Base-by-base conservation (phyloP, 2,797 vertebrate species). In the Loriculus beryllinus region DNA sequence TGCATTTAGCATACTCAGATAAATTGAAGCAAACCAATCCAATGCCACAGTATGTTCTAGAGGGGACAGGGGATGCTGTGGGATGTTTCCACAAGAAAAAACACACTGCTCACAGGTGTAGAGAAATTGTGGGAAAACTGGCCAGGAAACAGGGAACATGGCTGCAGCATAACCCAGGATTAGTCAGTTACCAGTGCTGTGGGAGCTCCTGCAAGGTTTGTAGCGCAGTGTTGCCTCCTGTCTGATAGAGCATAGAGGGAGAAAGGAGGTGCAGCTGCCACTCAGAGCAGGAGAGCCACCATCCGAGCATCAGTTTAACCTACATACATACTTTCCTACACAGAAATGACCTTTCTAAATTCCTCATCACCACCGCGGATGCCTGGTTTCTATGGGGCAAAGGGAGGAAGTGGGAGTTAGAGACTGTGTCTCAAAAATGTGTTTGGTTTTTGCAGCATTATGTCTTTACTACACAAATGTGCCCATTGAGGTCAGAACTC, bases 401-500 rank as follows among this genome's bases (percentile, higher is more conserved):
- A 62, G 26, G 15, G 56, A 68, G 48, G 67, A 95, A 92, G 56
- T 28, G 3, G 7, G 12, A 80, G 74, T 65, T 82, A 48, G 40
- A 29, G 54, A 29, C 26, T n/a, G 13, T 25, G 9, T 67, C 51
- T 83, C 39, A 64, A 37, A 82, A 85, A 23, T 1, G 0, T 35
- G 7, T 45, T 72, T 28, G 42, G 23, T 5, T 87, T 89, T 22
- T 57, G 7, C 31, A 71, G 13, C 10, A 23, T 83, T 77, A 82
- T 87, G 29, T 64, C 35, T 57, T 87, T 47, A 28, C 47, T 35
- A 35, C 11, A 16, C 23, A 43, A 0, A 1, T 2, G n/a, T 60
- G 31, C 20, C 23, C 23, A 7, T 0, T 33, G 45, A 74, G 42
- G 33, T 71, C 49, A 85, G 19, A 70, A n/a, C 0, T 0, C 25